Percentiles rank a stretch among this genome's conserved stretches.
Conservation (phyloP, 2,888 invertebrate species). For the Platycnemis pennipes region DNA sequence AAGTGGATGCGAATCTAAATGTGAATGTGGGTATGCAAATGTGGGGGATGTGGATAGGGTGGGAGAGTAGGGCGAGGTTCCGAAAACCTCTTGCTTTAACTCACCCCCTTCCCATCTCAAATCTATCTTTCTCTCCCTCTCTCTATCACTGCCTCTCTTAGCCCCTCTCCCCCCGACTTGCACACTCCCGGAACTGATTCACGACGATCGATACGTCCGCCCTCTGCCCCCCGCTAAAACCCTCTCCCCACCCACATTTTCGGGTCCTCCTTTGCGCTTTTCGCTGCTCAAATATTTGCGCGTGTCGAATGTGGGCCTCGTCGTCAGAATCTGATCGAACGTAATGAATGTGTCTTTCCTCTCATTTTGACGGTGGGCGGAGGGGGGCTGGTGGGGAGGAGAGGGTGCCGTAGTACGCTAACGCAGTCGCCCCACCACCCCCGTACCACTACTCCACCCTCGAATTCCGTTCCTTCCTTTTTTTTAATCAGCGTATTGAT, state of each 20-base stretch:
- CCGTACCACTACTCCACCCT: neutral
- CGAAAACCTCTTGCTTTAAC: neutral
- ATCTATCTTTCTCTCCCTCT: neutral
- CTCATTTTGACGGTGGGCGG: slow-evolving; percentile 17
- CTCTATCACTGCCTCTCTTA: neutral
- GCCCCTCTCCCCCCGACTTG: neutral
- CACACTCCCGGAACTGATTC: slow-evolving; percentile 9
- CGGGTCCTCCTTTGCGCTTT: neutral
- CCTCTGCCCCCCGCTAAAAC: no score
- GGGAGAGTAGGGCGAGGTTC: neutral
- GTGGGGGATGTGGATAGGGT: neutral
- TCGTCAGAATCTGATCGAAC: slow-evolving; percentile 32
- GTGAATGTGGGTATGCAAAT: slow-evolving; percentile 9
- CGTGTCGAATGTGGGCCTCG: slow-evolving; percentile 12
- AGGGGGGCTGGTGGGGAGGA: neutral
- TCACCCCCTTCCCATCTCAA: neutral
- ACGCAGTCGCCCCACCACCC: neutral
- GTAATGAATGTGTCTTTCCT: slow-evolving; percentile 39
- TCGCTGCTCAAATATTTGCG: slow-evolving; percentile 32
- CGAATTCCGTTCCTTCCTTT: neutral
- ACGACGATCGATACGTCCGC: neutral
- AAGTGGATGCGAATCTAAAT: neutral
- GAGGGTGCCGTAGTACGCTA: neutral
- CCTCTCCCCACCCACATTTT: no score
- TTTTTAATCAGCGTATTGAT: neutral